Evolutionary conservation across 2,888 invertebrate species (phyloP), one percentile per base, ranked within the genome.

Genomic region (Iselma pallidipennis): DNA sequence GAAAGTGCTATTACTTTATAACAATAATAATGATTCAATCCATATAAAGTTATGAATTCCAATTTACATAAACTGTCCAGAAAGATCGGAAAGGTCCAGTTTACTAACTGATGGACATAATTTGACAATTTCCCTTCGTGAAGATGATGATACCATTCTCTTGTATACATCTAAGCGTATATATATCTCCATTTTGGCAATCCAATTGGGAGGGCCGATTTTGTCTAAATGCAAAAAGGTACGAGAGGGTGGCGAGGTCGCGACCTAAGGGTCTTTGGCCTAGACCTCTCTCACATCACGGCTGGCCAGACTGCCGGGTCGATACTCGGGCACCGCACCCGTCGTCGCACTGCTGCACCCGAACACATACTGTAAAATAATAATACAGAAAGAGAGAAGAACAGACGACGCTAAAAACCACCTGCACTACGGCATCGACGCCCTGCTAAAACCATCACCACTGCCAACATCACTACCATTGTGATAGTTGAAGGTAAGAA

Each of bases 191-290:
- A n/a, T n/a, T n/a, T n/a, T n/a, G n/a, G n/a, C n/a, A 42, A 10
- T 10, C 42, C 16, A 2, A 10, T 42, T 42, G 21, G 37, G 16
- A 16, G 14, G 5, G 21, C 10, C 16, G 10, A 42, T 21, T 21
- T 21, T 42, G 0, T 21, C 19, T 19, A 42, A 42, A 42, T 2
- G 9, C 12, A 21, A 21, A 42, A 42, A 42, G 42, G 42, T 42
- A 33, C 14, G 21, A 25, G 59, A 56, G 58, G 61, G 66, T 59
- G 57, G 61, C 50, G 61, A 71, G 78, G 74, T 79, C 78, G 74
- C 74, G 77, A 78, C 78, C 79, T 59, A 63, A 61, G 83, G 85
- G 85, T 84, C 83, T 83, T 83, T 85, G 84, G 77, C 80, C 80
- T 79, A 79, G 80, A 79, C 80, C 78, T 77, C 74, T 70, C 68